Percentiles rank a stretch among this genome's conserved stretches.
Conservation (phyloP, 2,113 vertebrate genomes). For the Pagrus major region DNA sequence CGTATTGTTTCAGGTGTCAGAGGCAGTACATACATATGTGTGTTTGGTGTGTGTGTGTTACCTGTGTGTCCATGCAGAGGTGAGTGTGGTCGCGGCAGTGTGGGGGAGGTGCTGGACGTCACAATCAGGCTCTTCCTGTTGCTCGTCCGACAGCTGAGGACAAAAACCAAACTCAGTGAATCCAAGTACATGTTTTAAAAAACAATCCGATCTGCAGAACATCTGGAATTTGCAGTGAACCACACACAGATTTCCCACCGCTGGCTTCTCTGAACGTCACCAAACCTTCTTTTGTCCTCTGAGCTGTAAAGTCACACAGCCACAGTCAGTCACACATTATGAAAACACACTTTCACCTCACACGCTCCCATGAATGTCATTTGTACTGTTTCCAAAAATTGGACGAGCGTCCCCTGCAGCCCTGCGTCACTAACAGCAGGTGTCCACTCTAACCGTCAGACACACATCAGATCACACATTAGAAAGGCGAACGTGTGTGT, state of each 20-base stretch:
- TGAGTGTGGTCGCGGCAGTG: constrained; percentile 94
- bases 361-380: constrained; percentile 7
- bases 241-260: background rate
- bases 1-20: background rate
- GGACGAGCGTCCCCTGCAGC: background rate
- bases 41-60: constrained; percentile 72
- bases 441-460: background rate
- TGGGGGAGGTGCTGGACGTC: constrained; percentile 98
- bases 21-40: background rate
- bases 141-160: constrained; percentile 94
- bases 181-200: background rate
- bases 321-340: background rate
- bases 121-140: constrained; percentile 99
- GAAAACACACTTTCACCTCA: background rate
- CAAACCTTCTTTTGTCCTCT: background rate
- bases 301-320: background rate
- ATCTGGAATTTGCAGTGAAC: constrained; percentile 29
- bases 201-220: background rate
- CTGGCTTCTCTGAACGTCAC: background rate
- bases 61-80: constrained; percentile 95
- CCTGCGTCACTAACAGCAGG: background rate
- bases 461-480: background rate
- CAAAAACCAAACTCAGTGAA: constrained; percentile 2
- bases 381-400: background rate
- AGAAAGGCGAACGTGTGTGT: background rate